Conservation (phyloP, 2,113 vertebrate genomes). For the Arenaria interpres region DNA sequence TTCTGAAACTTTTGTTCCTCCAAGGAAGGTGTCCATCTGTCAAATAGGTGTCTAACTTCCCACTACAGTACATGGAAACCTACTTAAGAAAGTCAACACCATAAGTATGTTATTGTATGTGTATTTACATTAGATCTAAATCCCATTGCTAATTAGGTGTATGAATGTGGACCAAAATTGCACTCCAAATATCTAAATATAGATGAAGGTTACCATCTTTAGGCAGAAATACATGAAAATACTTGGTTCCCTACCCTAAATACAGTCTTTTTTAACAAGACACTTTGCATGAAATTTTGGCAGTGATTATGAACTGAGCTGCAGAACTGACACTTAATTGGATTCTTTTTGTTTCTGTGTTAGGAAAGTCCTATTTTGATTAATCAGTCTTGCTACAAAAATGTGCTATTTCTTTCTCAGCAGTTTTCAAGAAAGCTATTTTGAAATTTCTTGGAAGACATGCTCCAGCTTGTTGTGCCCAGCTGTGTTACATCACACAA, state of each 20-base stretch:
- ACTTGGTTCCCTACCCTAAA: background rate
- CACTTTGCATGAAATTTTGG: background rate
- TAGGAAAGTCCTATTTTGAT: conserved; percentile 5
- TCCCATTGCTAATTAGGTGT: background rate
- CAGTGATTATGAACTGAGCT: background rate
- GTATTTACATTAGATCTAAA: background rate
- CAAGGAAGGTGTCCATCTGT: background rate
- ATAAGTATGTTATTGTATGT: background rate
- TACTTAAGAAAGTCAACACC: background rate
- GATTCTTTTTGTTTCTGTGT: conserved; percentile 2
- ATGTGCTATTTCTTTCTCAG: background rate
- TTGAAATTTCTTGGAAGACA: conserved; percentile 26
- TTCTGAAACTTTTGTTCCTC: background rate
- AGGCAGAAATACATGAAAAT: background rate
- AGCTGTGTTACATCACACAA: background rate
- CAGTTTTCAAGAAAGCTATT: conserved; percentile 1
- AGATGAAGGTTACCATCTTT: background rate
- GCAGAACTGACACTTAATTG: background rate
- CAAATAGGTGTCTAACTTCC: background rate
- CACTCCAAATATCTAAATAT: background rate
- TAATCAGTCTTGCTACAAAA: background rate
- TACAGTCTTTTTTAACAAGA: background rate
- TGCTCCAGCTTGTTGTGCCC: background rate
- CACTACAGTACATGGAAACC: background rate
- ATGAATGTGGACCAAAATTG: background rate